These are phyloP conservation scores for Elephas maximus DNA, from an alignment of 2,113 vertebrate genomes.

Conservation along the genomic window DNA sequence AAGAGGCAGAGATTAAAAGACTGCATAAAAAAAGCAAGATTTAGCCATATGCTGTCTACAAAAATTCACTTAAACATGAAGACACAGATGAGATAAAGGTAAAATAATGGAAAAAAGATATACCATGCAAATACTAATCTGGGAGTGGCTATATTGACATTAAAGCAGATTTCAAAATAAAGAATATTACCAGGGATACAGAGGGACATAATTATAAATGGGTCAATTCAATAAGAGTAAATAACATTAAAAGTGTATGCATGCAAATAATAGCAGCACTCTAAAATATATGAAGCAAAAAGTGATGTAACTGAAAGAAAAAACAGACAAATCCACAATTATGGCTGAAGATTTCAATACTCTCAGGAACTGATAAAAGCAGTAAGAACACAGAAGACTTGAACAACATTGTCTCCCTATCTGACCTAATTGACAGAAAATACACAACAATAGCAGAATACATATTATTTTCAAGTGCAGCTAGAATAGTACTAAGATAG, in stretches of 20 bases:
- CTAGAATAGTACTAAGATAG: neutral
- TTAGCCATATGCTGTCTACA: neutral
- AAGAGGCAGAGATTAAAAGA: neutral
- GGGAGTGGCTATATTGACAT: neutral
- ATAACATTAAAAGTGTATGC: neutral
- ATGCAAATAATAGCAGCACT: neutral
- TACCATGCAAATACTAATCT: neutral
- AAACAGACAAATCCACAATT: neutral
- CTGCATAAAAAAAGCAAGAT: neutral
- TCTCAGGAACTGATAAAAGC: neutral
- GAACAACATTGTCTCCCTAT: neutral
- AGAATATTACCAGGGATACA: neutral
- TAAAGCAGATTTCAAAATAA: neutral
- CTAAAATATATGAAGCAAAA: conserved; percentile 7
- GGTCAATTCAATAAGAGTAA: neutral
- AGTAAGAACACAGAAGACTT: neutral
- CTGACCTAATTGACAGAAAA: neutral
- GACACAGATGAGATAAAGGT: neutral
- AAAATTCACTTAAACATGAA: neutral
- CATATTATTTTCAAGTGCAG: neutral
- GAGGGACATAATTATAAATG: neutral
- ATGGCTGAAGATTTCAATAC: neutral
- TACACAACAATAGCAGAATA: neutral
- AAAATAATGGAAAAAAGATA: neutral
- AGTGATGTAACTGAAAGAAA: neutral